Base-by-base conservation (phyloP, 2,888 invertebrate species). In the Pseudeuparius sepicola region DNA sequence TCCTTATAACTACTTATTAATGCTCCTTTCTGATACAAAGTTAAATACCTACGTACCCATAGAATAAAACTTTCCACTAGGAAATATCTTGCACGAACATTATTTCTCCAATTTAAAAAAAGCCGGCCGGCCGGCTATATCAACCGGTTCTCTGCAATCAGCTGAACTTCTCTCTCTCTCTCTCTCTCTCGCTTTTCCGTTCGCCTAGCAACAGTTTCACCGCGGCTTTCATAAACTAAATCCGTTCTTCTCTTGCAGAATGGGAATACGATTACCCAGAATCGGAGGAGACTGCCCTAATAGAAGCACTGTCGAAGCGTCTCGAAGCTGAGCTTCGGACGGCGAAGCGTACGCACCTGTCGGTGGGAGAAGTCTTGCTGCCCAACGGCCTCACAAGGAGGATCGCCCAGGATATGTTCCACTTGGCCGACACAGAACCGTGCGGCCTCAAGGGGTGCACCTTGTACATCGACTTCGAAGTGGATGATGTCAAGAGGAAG, bases 371-470 rank as follows among this genome's bases (percentile, higher is more conserved):
- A 64, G 85, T 89, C 37, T 70, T 86, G 42, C 69, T 88, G 48
- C 89, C 88, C 18, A 78, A 79, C 31, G 83, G 84, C 60, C 72
- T 89, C 44, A 72, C 86, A 31, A 73, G 76, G 41, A 68, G 79
- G 44, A 79, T 89, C 43, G 78, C 88, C 25, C 68, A 75, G 45
- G 80, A 85, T 57, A 77, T 86, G 39, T 70, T 87, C 37, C 70
- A 73, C 37, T 74, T 84, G 65, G 84, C 88, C 1, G 86, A 87
- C 57, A 76, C 78, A 28, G 89, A 90, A 63, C 88, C 88, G n/a
- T 89, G 86, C 62, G 90, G 89, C 31, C 73, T 88, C 20, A 67
- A 84, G 48, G 89, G 88, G 14, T 85, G 86, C 54, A 80, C 81
- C 9, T 68, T 89, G 40, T 82, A 78, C 59, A 78, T 89, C 38